Percentiles rank a stretch among this genome's conserved stretches.
Evolutionary conservation across 2,888 invertebrate species (phyloP).

Genomic region (Drosophila aldrichi): DNA sequence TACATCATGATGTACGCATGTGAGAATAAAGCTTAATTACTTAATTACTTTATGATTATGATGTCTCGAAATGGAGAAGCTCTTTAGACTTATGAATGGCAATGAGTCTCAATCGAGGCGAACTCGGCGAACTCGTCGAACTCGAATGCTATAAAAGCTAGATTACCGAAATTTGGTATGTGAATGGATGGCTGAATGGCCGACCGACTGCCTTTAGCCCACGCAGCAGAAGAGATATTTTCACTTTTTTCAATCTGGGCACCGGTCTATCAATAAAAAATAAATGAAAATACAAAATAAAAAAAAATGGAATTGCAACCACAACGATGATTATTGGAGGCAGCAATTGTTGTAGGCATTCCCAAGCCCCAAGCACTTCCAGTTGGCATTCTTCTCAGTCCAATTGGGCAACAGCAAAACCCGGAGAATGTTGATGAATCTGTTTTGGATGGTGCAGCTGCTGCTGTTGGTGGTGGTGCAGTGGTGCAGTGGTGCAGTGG

Average conservation of each 20-base stretch:
- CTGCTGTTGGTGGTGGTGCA: not conserved
- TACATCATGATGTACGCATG: slow-evolving; percentile 2
- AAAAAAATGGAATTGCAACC: slow-evolving; percentile 22
- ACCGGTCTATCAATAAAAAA: slow-evolving; percentile 3
- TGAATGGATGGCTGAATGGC: not conserved
- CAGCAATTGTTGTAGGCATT: slow-evolving; percentile 28
- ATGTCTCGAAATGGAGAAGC: not conserved
- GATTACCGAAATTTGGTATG: not conserved
- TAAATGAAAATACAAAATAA: not conserved
- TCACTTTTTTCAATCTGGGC: slow-evolving; percentile 28
- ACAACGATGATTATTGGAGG: slow-evolving; percentile 32
- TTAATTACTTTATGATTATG: not conserved
- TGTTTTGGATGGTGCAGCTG: slow-evolving; percentile 3
- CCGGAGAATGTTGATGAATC: slow-evolving; percentile 19
- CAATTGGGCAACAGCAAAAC: slow-evolving; percentile 20
- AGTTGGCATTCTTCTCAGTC: slow-evolving; percentile 31
- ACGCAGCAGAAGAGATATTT: slow-evolving; percentile 6
- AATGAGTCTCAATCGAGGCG: not conserved
- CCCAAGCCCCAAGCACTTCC: slow-evolving; percentile 15
- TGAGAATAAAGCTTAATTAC: not conserved
- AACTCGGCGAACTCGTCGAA: not conserved
- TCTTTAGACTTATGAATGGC: not conserved
- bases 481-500: slow-evolving; percentile 3
- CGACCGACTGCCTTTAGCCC: not conserved
- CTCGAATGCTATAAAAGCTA: not conserved